A percentile compares a stretch with the other conserved stretches of the same genome.
Evolutionary conservation across 2,888 invertebrate genomes (phyloP).

Genomic region (Cephalotes varians): DNA sequence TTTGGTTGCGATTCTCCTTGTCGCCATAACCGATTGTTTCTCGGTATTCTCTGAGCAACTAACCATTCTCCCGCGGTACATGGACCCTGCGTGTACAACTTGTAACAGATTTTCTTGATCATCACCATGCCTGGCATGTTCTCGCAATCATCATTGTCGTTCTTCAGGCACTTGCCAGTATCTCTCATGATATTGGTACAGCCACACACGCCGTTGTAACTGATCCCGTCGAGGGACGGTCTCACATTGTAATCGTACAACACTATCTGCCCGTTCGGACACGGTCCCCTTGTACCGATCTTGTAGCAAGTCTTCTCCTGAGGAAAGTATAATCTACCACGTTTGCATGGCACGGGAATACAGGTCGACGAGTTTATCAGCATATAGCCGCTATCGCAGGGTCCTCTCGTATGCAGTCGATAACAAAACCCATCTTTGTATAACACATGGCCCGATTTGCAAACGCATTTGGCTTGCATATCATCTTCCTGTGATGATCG

Average conservation of each 20-base stretch:
- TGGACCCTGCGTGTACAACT: slow-evolving; percentile 92
- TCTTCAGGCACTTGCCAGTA: slow-evolving; percentile 79
- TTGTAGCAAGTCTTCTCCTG: slow-evolving; percentile 91
- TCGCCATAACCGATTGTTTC: slow-evolving; percentile 77
- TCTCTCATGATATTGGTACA: slow-evolving; percentile 87
- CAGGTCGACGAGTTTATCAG: slow-evolving; percentile 90
- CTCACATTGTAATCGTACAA: slow-evolving; percentile 93
- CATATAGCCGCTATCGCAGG: slow-evolving; percentile 90
- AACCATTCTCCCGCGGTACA: slow-evolving; percentile 91
- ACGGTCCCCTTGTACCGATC: slow-evolving; percentile 92
- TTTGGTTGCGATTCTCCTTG: slow-evolving; percentile 76
- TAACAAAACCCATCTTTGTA: slow-evolving; percentile 91
- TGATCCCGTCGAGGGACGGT: slow-evolving; percentile 92
- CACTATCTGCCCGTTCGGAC: slow-evolving; percentile 90
- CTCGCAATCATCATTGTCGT: slow-evolving; percentile 87
- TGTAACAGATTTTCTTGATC: slow-evolving; percentile 91
- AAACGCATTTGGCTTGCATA: slow-evolving; percentile 88
- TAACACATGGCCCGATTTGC: slow-evolving; percentile 90
- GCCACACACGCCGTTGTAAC: slow-evolving; percentile 93
- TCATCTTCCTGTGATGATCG: slow-evolving; percentile 71
- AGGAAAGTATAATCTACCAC: slow-evolving; percentile 92
- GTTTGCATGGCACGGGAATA: slow-evolving; percentile 90
- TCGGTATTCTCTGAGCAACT: slow-evolving; percentile 87
- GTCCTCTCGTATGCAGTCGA: slow-evolving; percentile 92
- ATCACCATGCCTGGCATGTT: slow-evolving; percentile 89